Evolutionary conservation across 2,797 vertebrate genomes (phyloP), one percentile per base, ranked within the genome.

Genomic region (Podargus strigoides): DNA sequence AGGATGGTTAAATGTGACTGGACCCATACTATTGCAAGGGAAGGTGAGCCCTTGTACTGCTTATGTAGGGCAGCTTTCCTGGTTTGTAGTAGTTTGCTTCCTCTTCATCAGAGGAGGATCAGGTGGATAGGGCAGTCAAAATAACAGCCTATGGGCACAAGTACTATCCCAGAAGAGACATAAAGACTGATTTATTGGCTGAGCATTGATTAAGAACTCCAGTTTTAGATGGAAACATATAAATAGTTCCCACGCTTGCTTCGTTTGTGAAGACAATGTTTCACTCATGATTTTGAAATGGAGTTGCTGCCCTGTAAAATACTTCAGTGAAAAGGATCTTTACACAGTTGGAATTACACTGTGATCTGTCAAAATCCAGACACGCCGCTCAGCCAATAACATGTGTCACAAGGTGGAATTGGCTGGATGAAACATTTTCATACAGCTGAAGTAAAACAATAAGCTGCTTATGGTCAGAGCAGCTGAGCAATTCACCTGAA

Each of bases 401-500:
- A 14, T 16, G 4, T 55, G 77, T 59, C 86, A 77, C 86, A 77
- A 5, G 44, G 44, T 42, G 70, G 74, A 92, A 77, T 3, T 85
- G 90, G 24, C 72, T 82, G 74, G 60, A 20, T 44, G 72, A 85
- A 79, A 87, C n/a, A 5, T 77, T 89, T 28, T 83, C 70, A 64
- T 68, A 74, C n/a, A 74, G 81, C 88, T 87, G 23, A 41, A 68
- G 64, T 73, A 77, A 92, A 91, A 90, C 89, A 96, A 83, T 79
- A 90, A 95, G 78, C 88, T 60, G 56, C 88, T 94, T 92, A 83
- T 56, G 78, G 74, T n/a, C 70, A 83, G 84, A 80, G 64, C 74
- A 92, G 81, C 81, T 53, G 72, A 93, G 86, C 75, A 93, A 89
- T 80, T 90, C 90, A 92, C 92, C 89, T 64, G 86, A 89, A 46